Evolutionary conservation across 2,113 vertebrate species (phyloP), one percentile per base, ranked within the genome.

Genomic region (Saguinus imperator): DNA sequence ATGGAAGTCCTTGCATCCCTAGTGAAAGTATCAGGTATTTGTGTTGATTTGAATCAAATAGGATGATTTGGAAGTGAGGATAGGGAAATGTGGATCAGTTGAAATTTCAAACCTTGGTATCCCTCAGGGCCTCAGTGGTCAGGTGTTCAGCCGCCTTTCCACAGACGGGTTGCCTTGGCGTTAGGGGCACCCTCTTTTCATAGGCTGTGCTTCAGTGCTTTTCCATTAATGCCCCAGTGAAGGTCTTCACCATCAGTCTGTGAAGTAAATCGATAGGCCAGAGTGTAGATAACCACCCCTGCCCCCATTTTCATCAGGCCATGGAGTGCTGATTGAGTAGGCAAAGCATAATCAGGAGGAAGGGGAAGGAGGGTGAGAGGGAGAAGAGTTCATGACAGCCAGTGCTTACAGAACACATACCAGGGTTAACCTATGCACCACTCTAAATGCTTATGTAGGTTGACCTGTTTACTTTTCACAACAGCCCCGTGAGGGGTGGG

Each of bases 381-480:
- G 68, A 57, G 83, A 16, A 81, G 11, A 37, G 35, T 21, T 29
- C 20, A 6, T 40, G 25, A 66, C 5, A 27, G 27, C 21, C 17
- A 58, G 0, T n/a, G 7, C 18, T 5, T 23, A 21, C 18, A 5
- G 4, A n/a, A n/a, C 0, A 13, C 29, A 13, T 16, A 18, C 21
- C 3, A 1, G 61, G 61, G 61, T 64, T 64, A 32, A 32, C 61
- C 27, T 64, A 2, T 64, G 61, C 45, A 5, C 45, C 55, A 14
- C 3, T 48, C 81, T 10, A 4, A 16, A 13, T 5, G 32, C 55
- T 64, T 2, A 0, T 0, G 10, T 77, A 2, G 0, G 0, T n/a
- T 35, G 5, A 12, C 6, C 17, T 4, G 35, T 48, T 50, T 20
- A 32, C 43, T 77, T n/a, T 21, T 83, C 48, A 23, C 5, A 29